These are phyloP conservation scores for Penaeus japonicus DNA, from an alignment of 1,140 invertebrate species.

Conservation along the genomic window DNA sequence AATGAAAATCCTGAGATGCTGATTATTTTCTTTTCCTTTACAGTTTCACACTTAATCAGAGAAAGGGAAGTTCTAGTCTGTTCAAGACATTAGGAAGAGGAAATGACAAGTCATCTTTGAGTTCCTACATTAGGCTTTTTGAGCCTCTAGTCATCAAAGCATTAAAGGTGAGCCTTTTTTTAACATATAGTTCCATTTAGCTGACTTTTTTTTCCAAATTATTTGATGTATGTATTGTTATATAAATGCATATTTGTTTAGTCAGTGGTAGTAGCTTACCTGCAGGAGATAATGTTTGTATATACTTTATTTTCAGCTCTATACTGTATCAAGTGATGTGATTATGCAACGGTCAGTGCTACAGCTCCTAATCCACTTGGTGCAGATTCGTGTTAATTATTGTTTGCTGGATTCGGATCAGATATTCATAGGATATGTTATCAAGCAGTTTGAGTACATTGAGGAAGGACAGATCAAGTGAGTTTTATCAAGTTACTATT, in stretches of 20 bases:
- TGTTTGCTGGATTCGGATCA: conserved; percentile 88
- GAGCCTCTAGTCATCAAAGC: conserved; percentile 90
- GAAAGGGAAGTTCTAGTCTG: conserved; percentile 55
- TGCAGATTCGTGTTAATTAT: conserved; percentile 87
- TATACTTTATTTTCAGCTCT: conserved; percentile 70
- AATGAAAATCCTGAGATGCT: no score
- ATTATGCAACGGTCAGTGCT: conserved; percentile 81
- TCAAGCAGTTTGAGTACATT: conserved; percentile 87
- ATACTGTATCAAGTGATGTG: conserved; percentile 85
- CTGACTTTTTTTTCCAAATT: no score
- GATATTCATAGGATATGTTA: conserved; percentile 85
- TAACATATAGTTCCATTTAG: background rate
- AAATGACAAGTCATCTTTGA: conserved; percentile 70
- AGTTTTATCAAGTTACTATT: conserved; percentile 60
- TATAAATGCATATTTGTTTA: no score
- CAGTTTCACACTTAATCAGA: conserved; percentile 24
- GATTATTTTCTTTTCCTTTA: background rate
- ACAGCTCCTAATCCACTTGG: conserved; percentile 79
- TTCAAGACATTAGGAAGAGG: conserved; percentile 60
- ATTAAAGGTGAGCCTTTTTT: conserved; percentile 69
- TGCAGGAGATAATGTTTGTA: background rate
- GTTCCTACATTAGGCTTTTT: conserved; percentile 84
- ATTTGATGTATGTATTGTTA: background rate
- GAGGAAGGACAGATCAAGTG: conserved; percentile 85
- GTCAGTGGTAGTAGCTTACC: background rate